These are phyloP conservation scores for Watsonalla binaria DNA, from an alignment of 2,888 invertebrate genomes.

Conservation along the genomic window DNA sequence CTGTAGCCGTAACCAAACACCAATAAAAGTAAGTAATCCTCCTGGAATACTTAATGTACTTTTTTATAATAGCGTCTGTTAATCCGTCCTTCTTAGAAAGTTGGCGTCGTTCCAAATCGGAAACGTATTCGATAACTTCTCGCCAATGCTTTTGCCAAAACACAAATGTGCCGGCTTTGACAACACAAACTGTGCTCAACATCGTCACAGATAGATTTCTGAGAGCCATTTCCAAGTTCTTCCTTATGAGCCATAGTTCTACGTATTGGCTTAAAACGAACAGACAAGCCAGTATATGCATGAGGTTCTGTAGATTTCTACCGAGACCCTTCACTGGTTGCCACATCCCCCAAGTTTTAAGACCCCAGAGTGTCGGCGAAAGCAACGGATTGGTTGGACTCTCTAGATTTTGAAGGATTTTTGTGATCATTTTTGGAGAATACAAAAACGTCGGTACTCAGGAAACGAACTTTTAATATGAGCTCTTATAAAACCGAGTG, in stretches of 20 bases:
- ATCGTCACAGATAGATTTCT: constrained; percentile 56
- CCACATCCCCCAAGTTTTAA: constrained; percentile 50
- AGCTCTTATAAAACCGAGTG: too few relatives aligned
- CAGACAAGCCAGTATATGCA: constrained; percentile 39
- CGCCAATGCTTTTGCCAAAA: constrained; percentile 51
- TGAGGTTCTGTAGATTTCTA: constrained; percentile 28
- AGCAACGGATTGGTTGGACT: constrained; percentile 37
- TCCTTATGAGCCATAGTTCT: constrained; percentile 52
- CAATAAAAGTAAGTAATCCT: constrained; percentile 54
- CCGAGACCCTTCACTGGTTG: constrained; percentile 26
- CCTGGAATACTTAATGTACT: constrained; percentile 54
- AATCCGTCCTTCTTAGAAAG: constrained; percentile 27
- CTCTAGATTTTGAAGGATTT: constrained; percentile 18
- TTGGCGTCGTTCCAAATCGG: constrained; percentile 42
- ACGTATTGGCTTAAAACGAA: constrained; percentile 56
- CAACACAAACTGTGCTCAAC: constrained; percentile 54
- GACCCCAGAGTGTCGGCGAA: constrained; percentile 44
- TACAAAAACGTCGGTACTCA: background rate
- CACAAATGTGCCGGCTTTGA: constrained; percentile 53
- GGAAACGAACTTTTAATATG: background rate
- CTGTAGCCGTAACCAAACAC: constrained; percentile 48
- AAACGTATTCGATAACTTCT: constrained; percentile 41
- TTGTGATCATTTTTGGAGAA: background rate
- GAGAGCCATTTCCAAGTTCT: constrained; percentile 44
- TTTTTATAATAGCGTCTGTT: constrained; percentile 29